phyloP scores from a whole-genome alignment of 1,140 invertebrate species.

The Panulirus ornatus region DNA sequence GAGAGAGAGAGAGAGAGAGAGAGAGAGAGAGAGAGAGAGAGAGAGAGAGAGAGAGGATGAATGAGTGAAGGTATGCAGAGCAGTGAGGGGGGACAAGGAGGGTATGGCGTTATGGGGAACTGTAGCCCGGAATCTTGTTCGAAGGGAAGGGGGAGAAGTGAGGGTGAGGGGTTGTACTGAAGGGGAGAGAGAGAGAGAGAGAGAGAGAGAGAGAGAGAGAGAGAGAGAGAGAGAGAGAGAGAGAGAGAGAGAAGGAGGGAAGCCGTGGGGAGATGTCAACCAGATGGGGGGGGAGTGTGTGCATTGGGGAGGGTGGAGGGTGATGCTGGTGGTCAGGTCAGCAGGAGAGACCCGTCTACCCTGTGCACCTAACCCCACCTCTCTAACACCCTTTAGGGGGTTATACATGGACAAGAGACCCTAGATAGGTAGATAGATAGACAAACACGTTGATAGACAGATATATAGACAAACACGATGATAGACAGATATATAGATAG shows the following conservation, averaged over 20 bases:
- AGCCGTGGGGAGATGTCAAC: too few relatives aligned
- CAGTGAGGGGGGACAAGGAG: neutral
- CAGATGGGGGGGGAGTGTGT: neutral
- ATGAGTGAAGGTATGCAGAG: neutral
- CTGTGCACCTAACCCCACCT: too few relatives aligned
- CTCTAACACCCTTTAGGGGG: too few relatives aligned
- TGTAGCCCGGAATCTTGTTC: neutral
- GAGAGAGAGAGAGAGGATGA: neutral
- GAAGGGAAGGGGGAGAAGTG: neutral
- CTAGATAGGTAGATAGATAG: too few relatives aligned
- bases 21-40: constrained; percentile 7
- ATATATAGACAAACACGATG: too few relatives aligned
- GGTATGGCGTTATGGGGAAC: neutral
- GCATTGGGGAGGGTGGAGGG: too few relatives aligned
- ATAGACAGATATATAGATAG: too few relatives aligned
- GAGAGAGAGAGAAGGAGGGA: neutral
- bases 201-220: constrained; percentile 7
- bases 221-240: constrained; percentile 7
- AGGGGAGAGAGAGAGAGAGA: neutral
- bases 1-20: constrained; percentile 7
- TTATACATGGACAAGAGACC: too few relatives aligned
- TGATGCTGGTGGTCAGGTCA: neutral
- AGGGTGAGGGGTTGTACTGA: neutral
- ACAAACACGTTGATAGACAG: too few relatives aligned
- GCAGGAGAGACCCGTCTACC: neutral